Conservation (phyloP, 2,797 vertebrate species). For the Notolepis coatsorum region DNA sequence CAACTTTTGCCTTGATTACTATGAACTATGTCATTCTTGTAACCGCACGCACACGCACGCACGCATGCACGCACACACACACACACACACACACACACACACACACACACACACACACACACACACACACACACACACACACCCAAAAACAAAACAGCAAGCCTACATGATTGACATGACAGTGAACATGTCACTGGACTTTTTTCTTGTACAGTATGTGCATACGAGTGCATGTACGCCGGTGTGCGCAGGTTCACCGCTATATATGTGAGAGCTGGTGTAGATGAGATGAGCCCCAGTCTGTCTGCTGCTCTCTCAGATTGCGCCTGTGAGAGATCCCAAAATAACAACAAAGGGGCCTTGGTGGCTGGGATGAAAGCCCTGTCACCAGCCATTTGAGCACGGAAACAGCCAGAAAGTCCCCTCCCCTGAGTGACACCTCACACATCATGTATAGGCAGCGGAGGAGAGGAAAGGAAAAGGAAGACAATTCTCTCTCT, state of each 20-base stretch:
- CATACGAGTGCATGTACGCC: conserved; percentile 12
- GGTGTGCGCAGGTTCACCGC: conserved; percentile 16
- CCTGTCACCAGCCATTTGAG: conserved; percentile 77
- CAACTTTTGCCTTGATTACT: conserved; percentile 24
- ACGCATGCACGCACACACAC: conserved; percentile 16
- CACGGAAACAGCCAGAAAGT: conserved; percentile 47
- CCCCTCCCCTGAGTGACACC: conserved; percentile 70
- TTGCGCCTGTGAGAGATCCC: conserved; percentile 77
- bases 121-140: conserved; percentile 1
- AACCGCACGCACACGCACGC: not conserved
- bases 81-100: conserved; percentile 6
- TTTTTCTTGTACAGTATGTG: conserved; percentile 16
- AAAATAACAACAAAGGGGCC: conserved; percentile 83
- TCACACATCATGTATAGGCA: conserved; percentile 56
- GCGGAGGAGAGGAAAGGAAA: conserved; percentile 28
- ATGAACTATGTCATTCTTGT: not conserved
- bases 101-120: conserved; percentile 1
- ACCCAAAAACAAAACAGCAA: conserved; percentile 10
- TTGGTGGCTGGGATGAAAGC: conserved; percentile 81
- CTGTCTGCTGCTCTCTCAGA: conserved; percentile 75
- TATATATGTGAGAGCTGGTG: conserved; percentile 3
- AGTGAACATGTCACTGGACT: conserved; percentile 43
- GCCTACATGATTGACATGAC: conserved; percentile 56
- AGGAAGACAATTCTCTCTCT: conserved; percentile 20
- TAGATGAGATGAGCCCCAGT: conserved; percentile 64